Base-by-base conservation (phyloP, 2,113 vertebrate genomes). In the Tragelaphus buxtoni region DNA sequence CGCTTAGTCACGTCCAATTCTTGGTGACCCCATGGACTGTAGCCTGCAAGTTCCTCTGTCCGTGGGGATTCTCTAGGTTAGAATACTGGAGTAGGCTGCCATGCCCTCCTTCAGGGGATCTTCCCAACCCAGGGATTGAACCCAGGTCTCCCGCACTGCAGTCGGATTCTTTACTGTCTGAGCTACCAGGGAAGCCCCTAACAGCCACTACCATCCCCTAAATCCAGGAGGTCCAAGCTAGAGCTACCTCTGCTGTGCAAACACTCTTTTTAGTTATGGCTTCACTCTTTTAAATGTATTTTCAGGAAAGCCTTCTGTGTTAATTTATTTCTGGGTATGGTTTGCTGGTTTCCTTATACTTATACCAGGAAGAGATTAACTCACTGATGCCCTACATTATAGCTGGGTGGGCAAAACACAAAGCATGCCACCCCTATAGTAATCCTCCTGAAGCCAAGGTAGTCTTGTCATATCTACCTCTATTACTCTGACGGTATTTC, bases 281-380 rank as follows among this genome's bases (percentile, higher is more conserved):
- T 94, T 94, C 32, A 74, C 32, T 83, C 65, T 91, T 76, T 93
- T 60, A 97, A 91, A 55, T 55, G 5, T 84, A 91, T 77, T 86
- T 97, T 94, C 45, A 60, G 58, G 47, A 69, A 53, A 88, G 83
- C 12, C 16, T 42, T 49, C 39, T 4, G 51, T 32, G 32, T 17
- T 95, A 79, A 90, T 60, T 83, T 42, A 83, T 81, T 56, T 83
- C 65, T 74, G 42, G 13, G 24, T 92, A 85, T 94, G 51, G 39
- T 97, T 90, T 95, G 49, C 82, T 72, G 32, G n/a, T 61, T 94
- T 96, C 28, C 18, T 90, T 80, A 28, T 7, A 92, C 51, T 51
- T 56, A 84, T 9, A 65, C 12, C 20, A 88, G 28, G 69, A 93
- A 92, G 88, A 86, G 28, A 72, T 42, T 80, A 87, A 92, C 45